Base-by-base conservation (phyloP, 2,797 vertebrate genomes). In the Muraenolepis orangiensis region DNA sequence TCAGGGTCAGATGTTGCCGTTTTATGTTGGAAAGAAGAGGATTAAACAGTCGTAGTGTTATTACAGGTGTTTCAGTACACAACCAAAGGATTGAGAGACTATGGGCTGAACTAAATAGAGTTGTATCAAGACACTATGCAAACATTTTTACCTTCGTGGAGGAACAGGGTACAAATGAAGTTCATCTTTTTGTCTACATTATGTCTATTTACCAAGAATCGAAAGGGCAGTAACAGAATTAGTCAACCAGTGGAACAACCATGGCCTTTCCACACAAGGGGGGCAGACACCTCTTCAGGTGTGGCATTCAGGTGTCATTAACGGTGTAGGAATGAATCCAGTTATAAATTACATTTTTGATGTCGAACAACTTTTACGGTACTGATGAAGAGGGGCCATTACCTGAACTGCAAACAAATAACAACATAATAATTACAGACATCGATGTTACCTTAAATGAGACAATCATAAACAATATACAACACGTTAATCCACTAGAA, bases 201-300 rank as follows among this genome's bases (percentile, higher is more conserved):
- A 20, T 26, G 18, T 78, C 4, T 75, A 32, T 66, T 40, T 74
- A 30, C 79, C 72, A 40, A 29, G 66, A 64, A 72, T 77, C 46
- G 14, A 80, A 69, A 32, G 61, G n/a, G 64, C 79, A 61, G 31
- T 46, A 16, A 42, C 26, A 29, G 69, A 80, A 69, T 80, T 74
- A 28, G 11, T 16, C 0, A 68, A 72, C 12, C 75, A 77, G 23
- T 80, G 72, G 69, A 80, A 77, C 29, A 61, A 77, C 64, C 79
- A 77, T n/a, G 75, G 72, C 32, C 69, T 80, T 4, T 80, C 79
- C 7, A 78, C 73, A 75, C 73, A 78, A 70, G 30, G 76, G 8
- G 66, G 70, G 8, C 34, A 36, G 14, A 51, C 46, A 51, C 42
- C 42, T 46, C 42, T 81, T 10, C 76, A 81, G 70, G 8, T 81